A percentile compares a stretch with the other conserved stretches of the same genome.
phyloP scores from a whole-genome alignment of 1,140 invertebrate species.

The Globodera ellingtonae region DNA sequence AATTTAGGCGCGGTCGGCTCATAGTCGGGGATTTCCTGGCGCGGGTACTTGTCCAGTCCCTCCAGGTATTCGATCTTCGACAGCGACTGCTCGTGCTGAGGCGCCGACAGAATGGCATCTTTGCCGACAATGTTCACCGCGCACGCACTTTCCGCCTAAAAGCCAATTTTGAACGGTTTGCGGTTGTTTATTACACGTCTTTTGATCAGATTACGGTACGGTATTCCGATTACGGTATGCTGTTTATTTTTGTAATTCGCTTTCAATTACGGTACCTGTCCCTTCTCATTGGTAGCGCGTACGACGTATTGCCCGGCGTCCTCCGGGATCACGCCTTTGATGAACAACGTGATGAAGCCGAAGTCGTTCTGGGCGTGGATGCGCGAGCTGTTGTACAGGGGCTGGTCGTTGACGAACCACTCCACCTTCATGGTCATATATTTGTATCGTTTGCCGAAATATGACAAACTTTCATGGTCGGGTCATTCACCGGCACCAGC shows the following conservation, averaged over 20 bases:
- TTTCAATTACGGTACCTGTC: conserved; percentile 69
- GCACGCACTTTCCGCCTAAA: conserved; percentile 29
- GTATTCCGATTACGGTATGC: background rate
- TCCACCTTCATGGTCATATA: conserved; percentile 17
- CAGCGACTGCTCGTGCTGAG: conserved; percentile 80
- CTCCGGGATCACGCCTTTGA: conserved; percentile 88
- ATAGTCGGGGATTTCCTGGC: conserved; percentile 74
- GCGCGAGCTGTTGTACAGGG: conserved; percentile 76
- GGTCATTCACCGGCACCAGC: conserved; percentile 89
- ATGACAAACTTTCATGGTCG: conserved; percentile 88
- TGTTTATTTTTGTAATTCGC: background rate
- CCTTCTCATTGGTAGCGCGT: conserved; percentile 83
- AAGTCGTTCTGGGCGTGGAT: conserved; percentile 96
- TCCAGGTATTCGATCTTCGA: conserved; percentile 87
- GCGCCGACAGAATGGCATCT: conserved; percentile 78
- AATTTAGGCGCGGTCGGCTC: conserved; percentile 55
- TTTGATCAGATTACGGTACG: background rate
- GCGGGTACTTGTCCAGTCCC: conserved; percentile 77
- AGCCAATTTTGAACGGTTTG: background rate
- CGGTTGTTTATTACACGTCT: too few relatives aligned
- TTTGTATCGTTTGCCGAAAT: conserved; percentile 67
- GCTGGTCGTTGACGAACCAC: conserved; percentile 79
- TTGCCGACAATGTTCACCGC: conserved; percentile 44
- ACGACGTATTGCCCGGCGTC: conserved; percentile 94
- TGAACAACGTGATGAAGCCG: conserved; percentile 95